phyloP scores from a whole-genome alignment of 2,888 invertebrate genomes.

The Bruchidius siliquastri region DNA sequence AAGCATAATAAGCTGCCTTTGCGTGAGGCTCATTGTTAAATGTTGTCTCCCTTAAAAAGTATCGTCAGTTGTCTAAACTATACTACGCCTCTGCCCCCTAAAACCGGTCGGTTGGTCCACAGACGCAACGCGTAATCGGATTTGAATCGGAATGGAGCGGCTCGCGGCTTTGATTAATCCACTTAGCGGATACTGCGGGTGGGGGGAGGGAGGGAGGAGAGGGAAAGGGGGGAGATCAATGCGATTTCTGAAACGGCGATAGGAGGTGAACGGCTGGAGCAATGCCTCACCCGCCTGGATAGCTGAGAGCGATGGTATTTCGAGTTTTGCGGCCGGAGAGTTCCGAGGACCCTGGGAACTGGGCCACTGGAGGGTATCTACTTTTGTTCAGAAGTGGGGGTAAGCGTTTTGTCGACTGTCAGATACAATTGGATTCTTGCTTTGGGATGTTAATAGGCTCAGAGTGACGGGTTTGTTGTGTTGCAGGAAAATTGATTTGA shows the following conservation, averaged over 20 bases:
- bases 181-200: conserved; percentile 12
- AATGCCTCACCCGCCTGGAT: neutral
- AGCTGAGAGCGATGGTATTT: neutral
- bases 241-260: neutral
- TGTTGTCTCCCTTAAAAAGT: no score
- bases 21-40: no score
- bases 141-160: conserved; percentile 15
- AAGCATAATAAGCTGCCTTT: no score
- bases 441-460: no score
- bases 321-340: neutral
- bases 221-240: neutral
- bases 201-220: neutral
- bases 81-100: no score
- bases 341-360: neutral
- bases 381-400: no score
- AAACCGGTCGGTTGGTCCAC: neutral
- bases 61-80: no score
- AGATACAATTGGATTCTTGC: no score
- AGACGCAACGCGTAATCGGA: conserved; percentile 15
- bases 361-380: neutral
- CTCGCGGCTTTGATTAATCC: conserved; percentile 16
- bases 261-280: neutral
- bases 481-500: no score
- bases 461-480: no score
- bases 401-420: no score